These are phyloP conservation scores for Colletes collaris DNA, from an alignment of 2,888 invertebrate species.

Conservation along the genomic window DNA sequence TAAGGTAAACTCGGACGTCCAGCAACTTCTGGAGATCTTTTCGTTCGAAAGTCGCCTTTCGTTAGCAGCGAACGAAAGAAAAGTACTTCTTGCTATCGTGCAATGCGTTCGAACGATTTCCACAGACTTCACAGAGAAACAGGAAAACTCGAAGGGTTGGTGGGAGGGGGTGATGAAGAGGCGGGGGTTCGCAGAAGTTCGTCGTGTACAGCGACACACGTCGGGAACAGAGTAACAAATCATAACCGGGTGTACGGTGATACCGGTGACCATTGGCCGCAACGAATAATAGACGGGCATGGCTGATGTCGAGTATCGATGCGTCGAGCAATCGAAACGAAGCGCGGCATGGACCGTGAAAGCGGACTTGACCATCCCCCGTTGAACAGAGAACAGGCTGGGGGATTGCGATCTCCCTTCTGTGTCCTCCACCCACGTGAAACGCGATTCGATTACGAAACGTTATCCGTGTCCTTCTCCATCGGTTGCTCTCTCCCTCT, in stretches of 20 bases:
- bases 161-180: not conserved
- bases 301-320: constrained; percentile 77
- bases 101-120: constrained; percentile 18
- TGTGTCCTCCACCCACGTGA: constrained; percentile 57
- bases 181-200: constrained; percentile 19
- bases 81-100: not conserved
- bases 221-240: constrained; percentile 79
- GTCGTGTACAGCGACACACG: constrained; percentile 67
- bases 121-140: constrained; percentile 18
- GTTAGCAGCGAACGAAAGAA: not conserved
- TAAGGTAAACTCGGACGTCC: no score
- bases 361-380: constrained; percentile 68
- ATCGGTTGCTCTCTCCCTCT: constrained; percentile 45
- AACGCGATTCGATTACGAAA: constrained; percentile 79
- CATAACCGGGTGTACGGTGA: constrained; percentile 67
- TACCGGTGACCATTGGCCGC: constrained; percentile 75
- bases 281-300: constrained; percentile 79
- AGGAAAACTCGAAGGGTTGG: constrained; percentile 5
- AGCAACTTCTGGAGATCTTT: no score
- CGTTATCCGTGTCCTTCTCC: constrained; percentile 69
- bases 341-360: constrained; percentile 76
- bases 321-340: constrained; percentile 78
- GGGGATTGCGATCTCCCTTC: constrained; percentile 66
- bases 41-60: not conserved
- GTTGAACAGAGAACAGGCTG: constrained; percentile 61